phyloP scores from a whole-genome alignment of 2,797 vertebrate species.

The Sebastes nivosus region DNA sequence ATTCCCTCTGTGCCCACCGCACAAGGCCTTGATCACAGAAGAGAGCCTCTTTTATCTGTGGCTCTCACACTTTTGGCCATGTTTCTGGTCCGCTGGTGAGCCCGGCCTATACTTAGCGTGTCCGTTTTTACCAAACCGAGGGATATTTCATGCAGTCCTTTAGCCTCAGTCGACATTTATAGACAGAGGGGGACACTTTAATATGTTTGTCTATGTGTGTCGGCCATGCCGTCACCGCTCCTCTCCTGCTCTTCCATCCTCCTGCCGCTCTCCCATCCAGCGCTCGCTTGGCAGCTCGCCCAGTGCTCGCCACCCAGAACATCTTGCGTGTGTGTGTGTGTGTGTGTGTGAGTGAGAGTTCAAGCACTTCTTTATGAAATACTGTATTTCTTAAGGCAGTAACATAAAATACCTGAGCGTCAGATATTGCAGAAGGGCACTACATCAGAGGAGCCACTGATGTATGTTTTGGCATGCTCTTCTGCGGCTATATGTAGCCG shows the following conservation, averaged over 20 bases:
- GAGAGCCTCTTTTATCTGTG: slow-evolving; percentile 73
- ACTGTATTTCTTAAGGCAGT: slow-evolving; percentile 39
- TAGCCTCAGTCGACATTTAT: slow-evolving; percentile 74
- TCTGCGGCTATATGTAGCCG: slow-evolving; percentile 40
- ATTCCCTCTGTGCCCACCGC: slow-evolving; percentile 70
- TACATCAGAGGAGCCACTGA: slow-evolving; percentile 51
- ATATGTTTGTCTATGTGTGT: slow-evolving; percentile 71
- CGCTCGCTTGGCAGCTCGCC: slow-evolving; percentile 27
- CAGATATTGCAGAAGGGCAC: slow-evolving; percentile 46
- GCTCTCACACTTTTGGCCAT: slow-evolving; percentile 79
- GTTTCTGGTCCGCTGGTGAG: slow-evolving; percentile 79
- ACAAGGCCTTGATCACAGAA: slow-evolving; percentile 75
- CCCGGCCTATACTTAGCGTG: slow-evolving; percentile 75
- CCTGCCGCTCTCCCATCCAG: slow-evolving; percentile 56
- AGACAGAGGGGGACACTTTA: slow-evolving; percentile 77
- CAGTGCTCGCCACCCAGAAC: slow-evolving; percentile 58
- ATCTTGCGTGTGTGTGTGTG: slow-evolving; percentile 34
- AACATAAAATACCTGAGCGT: slow-evolving; percentile 58
- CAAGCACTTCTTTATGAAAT: slow-evolving; percentile 52
- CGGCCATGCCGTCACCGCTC: slow-evolving; percentile 50
- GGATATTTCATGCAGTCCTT: slow-evolving; percentile 64
- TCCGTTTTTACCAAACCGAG: slow-evolving; percentile 71
- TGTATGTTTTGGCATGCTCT: slow-evolving; percentile 51
- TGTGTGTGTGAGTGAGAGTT: slow-evolving; percentile 22
- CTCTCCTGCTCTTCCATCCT: slow-evolving; percentile 58